Base-by-base conservation (phyloP, 2,797 vertebrate species). In the Pteropus rufus region DNA sequence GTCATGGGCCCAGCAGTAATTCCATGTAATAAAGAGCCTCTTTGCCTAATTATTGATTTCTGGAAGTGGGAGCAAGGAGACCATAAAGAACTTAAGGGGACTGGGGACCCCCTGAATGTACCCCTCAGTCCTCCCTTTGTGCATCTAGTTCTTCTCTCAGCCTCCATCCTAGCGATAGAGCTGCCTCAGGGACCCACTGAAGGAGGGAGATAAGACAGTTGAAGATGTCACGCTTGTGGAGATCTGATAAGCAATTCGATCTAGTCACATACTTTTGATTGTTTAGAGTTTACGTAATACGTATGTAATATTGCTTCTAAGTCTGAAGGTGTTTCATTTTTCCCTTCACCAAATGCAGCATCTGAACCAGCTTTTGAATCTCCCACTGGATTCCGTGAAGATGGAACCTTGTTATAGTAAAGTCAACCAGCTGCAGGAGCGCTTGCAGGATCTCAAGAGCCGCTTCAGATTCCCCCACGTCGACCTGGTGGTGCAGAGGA, bases 371-470 rank as follows among this genome's bases (percentile, higher is more conserved):
- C 98, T 99, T 97, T 96, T 97, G 73, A 98, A 94, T 26, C 98
- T 99, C 6, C 98, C 98, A 0, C 97, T 98, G 91, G 97, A 98
- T 89, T 98, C 98, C 0, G 93, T 99, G 23, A 98, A 99, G 98
- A 99, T 99, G 98, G 98, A 98, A 81, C 98, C 98, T 96, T 99
- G 99, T 93, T 99, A 99, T 92, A 88, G 98, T 90, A 99, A 98
- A 97, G 99, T 99, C 29, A 95, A 98, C 94, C 97, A 97, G 21
- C 99, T 99, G 73, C 98, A 98, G 70, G 98, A 99, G 84, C 98
- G 98, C 29, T 98, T 99, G 54, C 98, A 99, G 81, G 98, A 99
- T 77, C 99, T 99, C 92, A 98, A 98, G 98, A 98, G 98, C 77
- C 98, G 98, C 67, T 99, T 99, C 95, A 98, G 98, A 24, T 99